Conservation (phyloP, 2,888 invertebrate species). For the Diaphora mendica region DNA sequence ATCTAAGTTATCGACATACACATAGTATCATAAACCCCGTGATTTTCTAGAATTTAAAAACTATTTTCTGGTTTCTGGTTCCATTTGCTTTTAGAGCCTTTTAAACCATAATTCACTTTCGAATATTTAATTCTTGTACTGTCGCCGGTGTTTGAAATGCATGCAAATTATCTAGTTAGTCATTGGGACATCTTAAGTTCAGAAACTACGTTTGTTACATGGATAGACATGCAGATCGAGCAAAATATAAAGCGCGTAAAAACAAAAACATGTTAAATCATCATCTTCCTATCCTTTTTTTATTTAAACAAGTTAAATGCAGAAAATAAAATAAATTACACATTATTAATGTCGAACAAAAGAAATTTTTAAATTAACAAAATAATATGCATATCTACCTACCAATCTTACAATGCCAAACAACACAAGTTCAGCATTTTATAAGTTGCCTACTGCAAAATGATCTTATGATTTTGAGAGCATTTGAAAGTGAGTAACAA, state of each 20-base stretch:
- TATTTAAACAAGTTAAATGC: not conserved
- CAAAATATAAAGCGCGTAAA: not conserved
- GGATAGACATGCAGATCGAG: not conserved
- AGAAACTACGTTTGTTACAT: not conserved
- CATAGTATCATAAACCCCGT: not conserved
- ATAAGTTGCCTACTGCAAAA: not conserved
- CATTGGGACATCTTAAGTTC: not conserved
- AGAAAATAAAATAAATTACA: not conserved
- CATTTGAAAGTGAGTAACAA: not conserved
- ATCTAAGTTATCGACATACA: not conserved
- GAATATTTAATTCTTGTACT: not conserved
- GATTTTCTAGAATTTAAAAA: not conserved
- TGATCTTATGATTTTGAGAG: not conserved
- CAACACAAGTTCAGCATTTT: not conserved
- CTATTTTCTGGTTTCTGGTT: not conserved
- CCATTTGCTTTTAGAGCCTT: not conserved
- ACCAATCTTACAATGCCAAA: not conserved
- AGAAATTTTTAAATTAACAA: not conserved
- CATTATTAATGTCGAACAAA: not conserved
- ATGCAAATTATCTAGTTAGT: not conserved
- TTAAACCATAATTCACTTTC: not conserved
- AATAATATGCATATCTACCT: not conserved
- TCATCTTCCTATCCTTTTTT: too few species aligned
- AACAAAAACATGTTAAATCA: not conserved
- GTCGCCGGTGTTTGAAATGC: not conserved